A percentile compares a stretch with the other conserved stretches of the same genome.
Conservation (phyloP, 1,140 invertebrate genomes). For the Potamilus streckersoni region DNA sequence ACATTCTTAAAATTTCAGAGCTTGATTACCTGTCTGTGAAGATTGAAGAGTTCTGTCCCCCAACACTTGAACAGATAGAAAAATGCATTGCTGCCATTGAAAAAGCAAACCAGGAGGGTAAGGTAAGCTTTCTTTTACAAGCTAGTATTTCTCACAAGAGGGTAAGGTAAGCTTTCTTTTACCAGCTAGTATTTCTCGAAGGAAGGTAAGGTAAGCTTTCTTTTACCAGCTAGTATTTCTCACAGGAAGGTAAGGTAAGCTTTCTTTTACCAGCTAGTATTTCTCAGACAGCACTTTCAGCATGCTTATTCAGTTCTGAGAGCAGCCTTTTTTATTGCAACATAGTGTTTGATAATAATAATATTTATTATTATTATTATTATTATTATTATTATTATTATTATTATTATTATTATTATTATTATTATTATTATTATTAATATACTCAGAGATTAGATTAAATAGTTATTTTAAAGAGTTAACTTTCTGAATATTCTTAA, state of each 20-base stretch:
- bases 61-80: slow-evolving; percentile 75
- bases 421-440: too few species aligned
- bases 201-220: slow-evolving; percentile 44
- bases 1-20: slow-evolving; percentile 5
- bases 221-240: too few species aligned
- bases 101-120: slow-evolving; percentile 40
- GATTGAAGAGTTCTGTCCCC: slow-evolving; percentile 76
- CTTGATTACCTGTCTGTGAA: slow-evolving; percentile 63
- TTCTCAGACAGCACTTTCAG: too few species aligned
- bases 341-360: too few species aligned
- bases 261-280: background rate
- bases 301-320: too few species aligned
- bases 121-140: slow-evolving; percentile 35
- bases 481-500: too few species aligned
- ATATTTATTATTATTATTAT: too few species aligned
- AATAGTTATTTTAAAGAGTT: too few species aligned
- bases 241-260: slow-evolving; percentile 46
- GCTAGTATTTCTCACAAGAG: background rate
- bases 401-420: too few species aligned
- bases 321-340: too few species aligned
- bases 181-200: background rate
- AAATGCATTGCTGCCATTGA: slow-evolving; percentile 77
- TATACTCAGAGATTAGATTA: too few species aligned
- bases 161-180: slow-evolving; percentile 42
- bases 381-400: too few species aligned